Conservation (phyloP, 1,140 invertebrate genomes). For the Sitophilus oryzae region DNA sequence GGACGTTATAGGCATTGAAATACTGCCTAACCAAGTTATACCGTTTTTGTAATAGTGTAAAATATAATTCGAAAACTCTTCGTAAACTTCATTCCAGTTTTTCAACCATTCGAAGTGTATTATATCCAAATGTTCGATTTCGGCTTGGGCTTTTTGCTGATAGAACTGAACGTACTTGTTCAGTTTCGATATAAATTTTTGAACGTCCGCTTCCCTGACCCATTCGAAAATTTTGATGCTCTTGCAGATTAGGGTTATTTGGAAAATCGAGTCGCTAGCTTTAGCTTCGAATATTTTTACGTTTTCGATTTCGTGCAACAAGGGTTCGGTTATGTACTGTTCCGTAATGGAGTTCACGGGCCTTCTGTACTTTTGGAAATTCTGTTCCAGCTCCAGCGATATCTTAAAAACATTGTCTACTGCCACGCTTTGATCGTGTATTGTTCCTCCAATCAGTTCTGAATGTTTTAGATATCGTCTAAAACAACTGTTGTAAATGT, state of each 20-base stretch:
- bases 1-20: background rate
- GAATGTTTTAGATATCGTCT: slow-evolving; percentile 10
- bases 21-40: slow-evolving; percentile 5
- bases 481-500: slow-evolving; percentile 13
- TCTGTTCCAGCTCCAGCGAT: slow-evolving; percentile 11
- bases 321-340: slow-evolving; percentile 17
- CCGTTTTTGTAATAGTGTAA: slow-evolving; percentile 19
- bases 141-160: slow-evolving; percentile 15
- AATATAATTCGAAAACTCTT: slow-evolving; percentile 19
- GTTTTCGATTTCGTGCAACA: slow-evolving; percentile 10
- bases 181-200: slow-evolving; percentile 11
- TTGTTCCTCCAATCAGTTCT: slow-evolving; percentile 8
- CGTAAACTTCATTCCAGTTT: slow-evolving; percentile 16
- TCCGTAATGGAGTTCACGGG: slow-evolving; percentile 11
- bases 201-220: slow-evolving; percentile 6
- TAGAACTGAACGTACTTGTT: slow-evolving; percentile 23
- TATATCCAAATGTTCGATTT: slow-evolving; percentile 9
- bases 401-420: slow-evolving; percentile 17
- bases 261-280: slow-evolving; percentile 15
- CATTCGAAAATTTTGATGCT: slow-evolving; percentile 21
- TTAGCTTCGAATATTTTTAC: slow-evolving; percentile 6
- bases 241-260: slow-evolving; percentile 14
- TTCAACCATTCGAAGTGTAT: slow-evolving; percentile 15
- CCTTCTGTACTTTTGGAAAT: slow-evolving; percentile 8
- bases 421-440: slow-evolving; percentile 17